A percentile compares a stretch with the other conserved stretches of the same genome.
Conservation (phyloP, 2,888 invertebrate genomes). For the Apeira syringaria region DNA sequence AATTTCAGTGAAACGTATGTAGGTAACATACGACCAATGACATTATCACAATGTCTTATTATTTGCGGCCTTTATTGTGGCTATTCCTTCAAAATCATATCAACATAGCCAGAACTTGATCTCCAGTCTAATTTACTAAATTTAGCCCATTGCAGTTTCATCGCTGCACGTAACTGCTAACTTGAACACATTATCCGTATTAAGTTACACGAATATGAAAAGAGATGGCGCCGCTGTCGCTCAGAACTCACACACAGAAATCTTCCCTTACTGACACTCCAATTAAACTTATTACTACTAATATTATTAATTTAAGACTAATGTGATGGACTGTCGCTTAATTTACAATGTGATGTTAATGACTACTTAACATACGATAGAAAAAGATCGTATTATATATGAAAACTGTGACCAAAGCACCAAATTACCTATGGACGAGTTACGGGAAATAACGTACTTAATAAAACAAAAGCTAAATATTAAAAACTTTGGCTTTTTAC, state of each 20-base stretch:
- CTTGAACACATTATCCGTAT: too few species aligned
- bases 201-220: neutral
- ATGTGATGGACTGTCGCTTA: slow-evolving; percentile 61
- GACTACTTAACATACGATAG: slow-evolving; percentile 38
- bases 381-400: slow-evolving; percentile 24
- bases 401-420: slow-evolving; percentile 50
- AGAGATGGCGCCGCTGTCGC: slow-evolving; percentile 28
- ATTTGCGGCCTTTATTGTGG: too few species aligned
- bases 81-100: too few species aligned
- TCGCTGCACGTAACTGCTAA: too few species aligned
- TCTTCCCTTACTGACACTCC: slow-evolving; percentile 22
- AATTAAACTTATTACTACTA: slow-evolving; percentile 37
- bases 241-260: slow-evolving; percentile 13
- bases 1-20: too few species aligned
- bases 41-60: too few species aligned
- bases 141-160: too few species aligned
- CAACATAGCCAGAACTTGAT: too few species aligned
- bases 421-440: slow-evolving; percentile 45
- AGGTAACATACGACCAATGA: too few species aligned
- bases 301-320: slow-evolving; percentile 45
- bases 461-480: slow-evolving; percentile 41
- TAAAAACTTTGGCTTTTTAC: slow-evolving; percentile 57
- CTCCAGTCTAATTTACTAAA: too few species aligned
- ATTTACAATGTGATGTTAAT: slow-evolving; percentile 44
- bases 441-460: slow-evolving; percentile 24